Conservation (phyloP, 2,888 invertebrate genomes). For the Strigamia transsilvanica region DNA sequence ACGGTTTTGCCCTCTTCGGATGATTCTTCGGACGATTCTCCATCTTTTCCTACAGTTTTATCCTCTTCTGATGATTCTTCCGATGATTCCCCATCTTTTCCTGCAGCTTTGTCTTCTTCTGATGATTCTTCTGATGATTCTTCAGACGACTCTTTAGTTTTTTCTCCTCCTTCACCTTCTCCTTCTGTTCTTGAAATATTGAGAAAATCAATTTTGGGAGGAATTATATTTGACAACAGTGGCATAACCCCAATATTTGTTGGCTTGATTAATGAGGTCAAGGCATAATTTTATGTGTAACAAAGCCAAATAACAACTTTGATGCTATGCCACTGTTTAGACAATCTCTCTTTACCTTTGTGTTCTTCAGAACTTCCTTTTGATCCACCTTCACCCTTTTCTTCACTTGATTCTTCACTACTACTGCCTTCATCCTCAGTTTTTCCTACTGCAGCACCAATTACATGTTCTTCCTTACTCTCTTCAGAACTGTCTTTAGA, state of each 20-base stretch:
- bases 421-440: neutral
- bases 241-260: too few species aligned
- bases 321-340: too few species aligned
- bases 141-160: neutral
- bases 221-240: too few species aligned
- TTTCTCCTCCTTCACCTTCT: slow-evolving; percentile 17
- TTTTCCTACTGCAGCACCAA: neutral
- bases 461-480: neutral
- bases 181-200: neutral
- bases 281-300: too few species aligned
- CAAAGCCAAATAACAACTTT: too few species aligned
- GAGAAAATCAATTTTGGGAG: too few species aligned
- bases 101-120: slow-evolving; percentile 29
- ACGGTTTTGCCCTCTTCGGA: neutral
- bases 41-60: neutral
- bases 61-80: too few species aligned
- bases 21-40: too few species aligned
- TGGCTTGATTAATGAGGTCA: too few species aligned
- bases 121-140: slow-evolving; percentile 51
- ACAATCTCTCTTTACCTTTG: neutral
- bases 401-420: slow-evolving; percentile 17
- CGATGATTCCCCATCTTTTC: slow-evolving; percentile 37
- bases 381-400: neutral
- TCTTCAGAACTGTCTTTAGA: neutral
- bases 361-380: slow-evolving; percentile 50